A percentile compares a stretch with the other conserved stretches of the same genome.
These are phyloP conservation scores for Squalus acanthias DNA, from an alignment of 2,797 vertebrate species.

Conservation along the genomic window DNA sequence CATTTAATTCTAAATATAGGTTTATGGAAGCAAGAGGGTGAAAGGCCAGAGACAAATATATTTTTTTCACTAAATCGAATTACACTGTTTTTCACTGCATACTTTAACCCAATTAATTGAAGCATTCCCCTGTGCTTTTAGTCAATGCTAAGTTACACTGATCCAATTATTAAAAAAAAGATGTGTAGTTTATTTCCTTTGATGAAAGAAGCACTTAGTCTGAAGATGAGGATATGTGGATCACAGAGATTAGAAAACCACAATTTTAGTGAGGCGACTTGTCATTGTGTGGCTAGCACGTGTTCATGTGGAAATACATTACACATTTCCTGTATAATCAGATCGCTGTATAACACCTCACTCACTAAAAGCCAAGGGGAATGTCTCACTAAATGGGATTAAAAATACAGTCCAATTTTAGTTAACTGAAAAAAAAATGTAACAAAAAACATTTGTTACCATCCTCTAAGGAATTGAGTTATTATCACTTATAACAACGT, in stretches of 20 bases:
- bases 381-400: background rate
- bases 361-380: background rate
- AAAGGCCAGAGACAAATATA: background rate
- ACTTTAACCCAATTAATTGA: slow-evolving; percentile 22
- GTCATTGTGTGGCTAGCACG: background rate
- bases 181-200: slow-evolving; percentile 9
- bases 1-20: background rate
- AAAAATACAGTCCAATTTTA: background rate
- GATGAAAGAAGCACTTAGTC: slow-evolving; percentile 32
- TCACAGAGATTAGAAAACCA: slow-evolving; percentile 10
- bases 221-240: background rate
- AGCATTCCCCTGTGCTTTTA: slow-evolving; percentile 1
- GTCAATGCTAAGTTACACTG: background rate
- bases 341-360: background rate
- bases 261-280: background rate
- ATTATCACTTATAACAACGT: background rate
- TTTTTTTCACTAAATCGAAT: slow-evolving; percentile 3
- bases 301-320: slow-evolving; percentile 17
- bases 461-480: background rate
- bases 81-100: slow-evolving; percentile 26
- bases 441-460: background rate
- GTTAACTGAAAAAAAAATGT: background rate
- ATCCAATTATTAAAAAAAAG: background rate
- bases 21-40: background rate
- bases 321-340: slow-evolving; percentile 3